phyloP scores from a whole-genome alignment of 1,140 invertebrate species.

The Polypedilum vanderplanki region DNA sequence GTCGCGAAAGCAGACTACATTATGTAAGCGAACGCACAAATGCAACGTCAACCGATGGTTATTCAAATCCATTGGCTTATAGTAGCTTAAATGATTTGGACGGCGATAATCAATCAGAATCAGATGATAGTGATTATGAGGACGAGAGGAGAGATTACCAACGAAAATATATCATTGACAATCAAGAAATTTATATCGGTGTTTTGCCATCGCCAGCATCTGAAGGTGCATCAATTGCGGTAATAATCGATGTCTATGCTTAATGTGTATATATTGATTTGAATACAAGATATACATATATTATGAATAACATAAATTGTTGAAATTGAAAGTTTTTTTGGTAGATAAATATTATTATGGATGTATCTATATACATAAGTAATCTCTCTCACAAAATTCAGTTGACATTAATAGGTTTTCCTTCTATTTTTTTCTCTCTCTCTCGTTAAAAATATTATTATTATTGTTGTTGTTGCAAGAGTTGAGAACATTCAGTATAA shows the following conservation, averaged over 20 bases:
- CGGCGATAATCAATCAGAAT: not conserved
- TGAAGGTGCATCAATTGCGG: constrained; percentile 44
- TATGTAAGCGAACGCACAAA: not conserved
- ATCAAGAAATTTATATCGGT: constrained; percentile 36
- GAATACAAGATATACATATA: no score
- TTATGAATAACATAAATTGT: no score
- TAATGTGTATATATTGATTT: constrained; percentile 7
- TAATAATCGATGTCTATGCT: constrained; percentile 35
- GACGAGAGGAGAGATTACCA: not conserved
- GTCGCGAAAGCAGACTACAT: not conserved
- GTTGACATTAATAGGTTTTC: no score
- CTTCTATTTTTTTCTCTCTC: no score
- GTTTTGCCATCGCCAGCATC: constrained; percentile 44
- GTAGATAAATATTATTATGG: no score
- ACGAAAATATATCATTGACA: not conserved
- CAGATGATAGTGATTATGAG: not conserved
- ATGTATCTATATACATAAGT: no score
- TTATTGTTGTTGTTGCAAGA: no score
- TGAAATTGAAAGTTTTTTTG: no score
- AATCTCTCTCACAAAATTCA: no score
- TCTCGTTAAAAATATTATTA: no score
- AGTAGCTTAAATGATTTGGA: not conserved
- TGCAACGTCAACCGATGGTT: not conserved
- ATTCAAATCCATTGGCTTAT: constrained; percentile 6
- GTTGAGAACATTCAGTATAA: no score